A percentile compares a stretch with the other conserved stretches of the same genome.
Evolutionary conservation across 2,797 vertebrate species (phyloP).

Genomic region (Rhinophrynus dorsalis): DNA sequence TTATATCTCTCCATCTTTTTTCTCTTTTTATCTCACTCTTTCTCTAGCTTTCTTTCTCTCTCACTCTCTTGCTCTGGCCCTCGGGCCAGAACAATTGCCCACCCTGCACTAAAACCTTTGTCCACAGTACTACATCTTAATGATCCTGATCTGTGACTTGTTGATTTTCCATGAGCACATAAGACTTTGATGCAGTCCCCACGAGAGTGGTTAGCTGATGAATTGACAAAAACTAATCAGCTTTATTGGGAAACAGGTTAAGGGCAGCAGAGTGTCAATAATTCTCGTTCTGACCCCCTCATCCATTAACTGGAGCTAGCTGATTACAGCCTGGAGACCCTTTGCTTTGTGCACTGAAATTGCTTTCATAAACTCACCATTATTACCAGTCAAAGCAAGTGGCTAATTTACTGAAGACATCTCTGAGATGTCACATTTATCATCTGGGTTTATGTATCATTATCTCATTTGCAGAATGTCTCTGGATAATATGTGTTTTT

Average conservation of each 20-base stretch:
- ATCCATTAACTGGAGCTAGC: slow-evolving; percentile 90
- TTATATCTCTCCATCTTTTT: too few species aligned
- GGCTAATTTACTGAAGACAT: slow-evolving; percentile 72
- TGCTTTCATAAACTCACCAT: slow-evolving; percentile 79
- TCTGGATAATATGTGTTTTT: slow-evolving; percentile 66
- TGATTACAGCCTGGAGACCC: slow-evolving; percentile 83
- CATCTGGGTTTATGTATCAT: slow-evolving; percentile 75
- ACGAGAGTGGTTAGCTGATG: slow-evolving; percentile 84
- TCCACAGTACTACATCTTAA: slow-evolving; percentile 62
- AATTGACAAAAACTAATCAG: slow-evolving; percentile 98
- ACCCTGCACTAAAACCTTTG: too few species aligned
- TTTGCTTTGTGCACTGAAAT: slow-evolving; percentile 66
- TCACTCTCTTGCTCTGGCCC: too few species aligned
- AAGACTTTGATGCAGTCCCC: slow-evolving; percentile 78
- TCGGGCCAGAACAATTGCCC: too few species aligned
- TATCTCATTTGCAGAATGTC: slow-evolving; percentile 77
- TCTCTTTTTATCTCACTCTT: too few species aligned
- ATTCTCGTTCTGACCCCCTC: slow-evolving; percentile 89
- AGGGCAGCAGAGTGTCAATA: slow-evolving; percentile 92
- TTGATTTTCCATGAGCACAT: slow-evolving; percentile 97
- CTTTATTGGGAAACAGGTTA: slow-evolving; percentile 98
- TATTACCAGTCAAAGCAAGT: slow-evolving; percentile 70
- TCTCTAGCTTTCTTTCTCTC: too few species aligned
- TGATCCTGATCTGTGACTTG: slow-evolving; percentile 82
- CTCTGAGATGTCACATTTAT: slow-evolving; percentile 68